These are phyloP conservation scores for Coryphaenoides rupestris DNA, from an alignment of 2,113 vertebrate species.

Conservation along the genomic window DNA sequence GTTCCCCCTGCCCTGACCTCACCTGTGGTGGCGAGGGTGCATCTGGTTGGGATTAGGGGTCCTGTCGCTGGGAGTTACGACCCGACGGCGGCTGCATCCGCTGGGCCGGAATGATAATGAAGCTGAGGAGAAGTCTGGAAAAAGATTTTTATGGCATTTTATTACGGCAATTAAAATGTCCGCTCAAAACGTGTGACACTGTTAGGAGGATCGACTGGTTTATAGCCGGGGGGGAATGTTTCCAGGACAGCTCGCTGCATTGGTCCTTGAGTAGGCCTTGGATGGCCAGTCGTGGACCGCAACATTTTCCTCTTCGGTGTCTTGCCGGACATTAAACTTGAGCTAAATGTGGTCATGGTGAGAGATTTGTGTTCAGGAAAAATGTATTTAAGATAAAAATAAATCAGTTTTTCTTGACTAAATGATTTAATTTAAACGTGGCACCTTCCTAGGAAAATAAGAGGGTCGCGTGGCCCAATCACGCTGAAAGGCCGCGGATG, in stretches of 20 bases:
- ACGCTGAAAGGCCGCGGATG: slow-evolving; percentile 36
- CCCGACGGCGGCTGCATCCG: slow-evolving; percentile 43
- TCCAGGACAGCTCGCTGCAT: too few species aligned
- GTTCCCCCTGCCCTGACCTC: slow-evolving; percentile 48
- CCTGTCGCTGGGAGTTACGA: slow-evolving; percentile 61
- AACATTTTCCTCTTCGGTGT: too few species aligned
- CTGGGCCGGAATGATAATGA: slow-evolving; percentile 71
- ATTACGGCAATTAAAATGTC: slow-evolving; percentile 66
- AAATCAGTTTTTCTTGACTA: background rate
- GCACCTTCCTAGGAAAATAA: slow-evolving; percentile 43
- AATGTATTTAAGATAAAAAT: too few species aligned
- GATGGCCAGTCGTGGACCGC: too few species aligned
- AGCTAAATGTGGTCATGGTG: too few species aligned
- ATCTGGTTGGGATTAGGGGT: slow-evolving; percentile 74
- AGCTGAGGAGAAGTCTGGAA: slow-evolving; percentile 65
- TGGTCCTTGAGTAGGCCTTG: too few species aligned
- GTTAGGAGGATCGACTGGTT: too few species aligned
- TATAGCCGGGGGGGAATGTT: too few species aligned
- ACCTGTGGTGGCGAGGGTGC: slow-evolving; percentile 78
- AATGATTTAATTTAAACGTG: slow-evolving; percentile 10
- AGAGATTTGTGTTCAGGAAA: too few species aligned
- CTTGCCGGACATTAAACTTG: too few species aligned
- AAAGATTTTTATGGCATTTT: too few species aligned
- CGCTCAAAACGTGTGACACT: slow-evolving; percentile 54
- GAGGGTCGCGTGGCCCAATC: slow-evolving; percentile 43